Conservation (phyloP, 2,113 vertebrate species). For the Ariopsis seemanni region DNA sequence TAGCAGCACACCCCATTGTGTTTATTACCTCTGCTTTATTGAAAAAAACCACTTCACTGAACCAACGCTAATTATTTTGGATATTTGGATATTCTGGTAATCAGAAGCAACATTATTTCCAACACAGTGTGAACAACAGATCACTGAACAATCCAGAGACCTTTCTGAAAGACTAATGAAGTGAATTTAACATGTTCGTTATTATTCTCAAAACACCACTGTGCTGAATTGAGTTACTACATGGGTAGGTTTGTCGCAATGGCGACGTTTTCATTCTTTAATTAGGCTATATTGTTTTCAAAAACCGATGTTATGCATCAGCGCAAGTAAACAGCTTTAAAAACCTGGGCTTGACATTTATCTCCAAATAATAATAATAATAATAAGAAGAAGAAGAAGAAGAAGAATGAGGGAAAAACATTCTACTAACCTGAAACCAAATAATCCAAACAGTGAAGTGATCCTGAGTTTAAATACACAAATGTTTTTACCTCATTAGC, state of each 20-base stretch:
- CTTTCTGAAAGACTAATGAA: neutral
- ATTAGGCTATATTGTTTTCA: neutral
- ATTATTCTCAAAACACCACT: neutral
- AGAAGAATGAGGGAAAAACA: neutral
- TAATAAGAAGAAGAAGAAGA: neutral
- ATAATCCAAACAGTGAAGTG: neutral
- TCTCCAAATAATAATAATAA: neutral
- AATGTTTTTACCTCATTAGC: conserved; percentile 20
- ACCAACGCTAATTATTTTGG: neutral
- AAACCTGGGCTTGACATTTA: neutral
- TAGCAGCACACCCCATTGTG: neutral
- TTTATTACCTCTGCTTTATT: neutral
- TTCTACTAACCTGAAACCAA: neutral
- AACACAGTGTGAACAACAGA: neutral
- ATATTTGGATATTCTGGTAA: neutral
- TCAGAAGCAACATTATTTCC: neutral
- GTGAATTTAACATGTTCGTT: neutral
- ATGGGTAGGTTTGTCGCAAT: neutral
- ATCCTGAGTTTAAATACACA: neutral
- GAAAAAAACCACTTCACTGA: neutral
- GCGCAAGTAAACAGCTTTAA: neutral
- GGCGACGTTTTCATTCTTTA: neutral
- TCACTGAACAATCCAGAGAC: neutral
- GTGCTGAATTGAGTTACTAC: neutral
- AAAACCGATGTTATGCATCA: neutral